phyloP scores from a whole-genome alignment of 2,888 invertebrate species.

The Chrysolina haemoptera region DNA sequence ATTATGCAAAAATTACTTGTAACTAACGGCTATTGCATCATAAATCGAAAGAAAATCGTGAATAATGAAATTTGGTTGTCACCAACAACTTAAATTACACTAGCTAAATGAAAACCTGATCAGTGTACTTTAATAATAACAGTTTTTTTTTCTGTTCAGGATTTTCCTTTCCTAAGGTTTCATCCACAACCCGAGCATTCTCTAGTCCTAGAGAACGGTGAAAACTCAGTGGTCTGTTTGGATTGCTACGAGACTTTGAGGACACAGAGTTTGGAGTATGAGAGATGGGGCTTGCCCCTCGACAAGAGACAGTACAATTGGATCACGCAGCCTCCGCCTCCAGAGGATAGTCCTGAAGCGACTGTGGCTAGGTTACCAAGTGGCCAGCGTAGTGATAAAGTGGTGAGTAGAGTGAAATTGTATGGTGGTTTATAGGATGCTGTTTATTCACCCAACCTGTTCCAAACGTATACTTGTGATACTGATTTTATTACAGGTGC shows the following conservation, averaged over 20 bases:
- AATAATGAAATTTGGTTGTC: not conserved
- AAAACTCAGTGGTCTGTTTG: conserved; percentile 91
- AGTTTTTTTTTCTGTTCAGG: conserved; percentile 70
- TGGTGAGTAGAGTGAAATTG: conserved; percentile 69
- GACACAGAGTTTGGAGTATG: conserved; percentile 92
- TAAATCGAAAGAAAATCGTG: not conserved
- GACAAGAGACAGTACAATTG: conserved; percentile 95
- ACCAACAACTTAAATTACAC: conserved; percentile 8
- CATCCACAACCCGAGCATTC: conserved; percentile 90
- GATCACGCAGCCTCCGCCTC: conserved; percentile 94
- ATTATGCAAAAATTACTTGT: too few relatives aligned
- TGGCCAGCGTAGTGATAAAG: conserved; percentile 87
- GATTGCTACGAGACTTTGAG: conserved; percentile 94
- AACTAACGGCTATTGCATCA: too few relatives aligned
- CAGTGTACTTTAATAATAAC: too few relatives aligned
- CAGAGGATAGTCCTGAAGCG: conserved; percentile 90
- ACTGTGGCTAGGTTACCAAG: conserved; percentile 87
- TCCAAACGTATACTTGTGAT: too few relatives aligned
- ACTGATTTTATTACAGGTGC: conserved; percentile 68
- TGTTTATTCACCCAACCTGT: too few relatives aligned
- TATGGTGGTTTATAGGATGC: too few relatives aligned
- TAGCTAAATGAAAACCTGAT: not conserved
- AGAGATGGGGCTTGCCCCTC: conserved; percentile 90
- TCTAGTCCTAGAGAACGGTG: conserved; percentile 88
- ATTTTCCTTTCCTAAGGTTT: conserved; percentile 89